A percentile compares a stretch with the other conserved stretches of the same genome.
Evolutionary conservation across 2,113 vertebrate species (phyloP).

Genomic region (Thermophis baileyi): DNA sequence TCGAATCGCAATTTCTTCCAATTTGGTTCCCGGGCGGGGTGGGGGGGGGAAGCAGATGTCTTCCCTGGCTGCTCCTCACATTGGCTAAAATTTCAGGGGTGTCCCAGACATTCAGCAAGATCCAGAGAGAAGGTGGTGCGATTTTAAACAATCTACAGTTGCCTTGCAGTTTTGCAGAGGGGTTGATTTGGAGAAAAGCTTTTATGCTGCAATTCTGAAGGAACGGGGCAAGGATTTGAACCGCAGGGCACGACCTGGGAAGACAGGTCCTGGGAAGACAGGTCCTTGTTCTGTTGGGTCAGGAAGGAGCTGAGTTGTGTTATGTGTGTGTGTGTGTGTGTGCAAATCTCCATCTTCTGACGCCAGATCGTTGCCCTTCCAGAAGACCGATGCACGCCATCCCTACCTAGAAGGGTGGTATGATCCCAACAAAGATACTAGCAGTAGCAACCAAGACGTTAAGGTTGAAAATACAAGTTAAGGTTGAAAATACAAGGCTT

Average conservation of each 20-base stretch:
- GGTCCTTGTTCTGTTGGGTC: background rate
- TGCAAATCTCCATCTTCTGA: background rate
- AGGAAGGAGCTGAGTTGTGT: background rate
- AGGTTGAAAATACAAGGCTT: background rate
- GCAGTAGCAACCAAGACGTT: background rate
- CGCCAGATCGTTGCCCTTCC: background rate
- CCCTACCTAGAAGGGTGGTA: background rate
- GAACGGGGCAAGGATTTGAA: background rate
- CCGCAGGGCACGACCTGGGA: background rate
- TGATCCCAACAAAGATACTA: background rate
- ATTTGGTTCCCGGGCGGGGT: accelerated
- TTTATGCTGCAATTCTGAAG: background rate
- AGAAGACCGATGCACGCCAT: background rate
- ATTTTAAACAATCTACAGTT: background rate
- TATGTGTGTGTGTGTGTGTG: too few relatives aligned
- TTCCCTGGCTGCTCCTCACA: background rate
- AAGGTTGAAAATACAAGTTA: too few relatives aligned
- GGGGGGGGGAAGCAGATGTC: background rate
- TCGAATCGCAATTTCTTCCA: too few relatives aligned
- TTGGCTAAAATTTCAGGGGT: background rate
- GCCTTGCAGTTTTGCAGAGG: background rate
- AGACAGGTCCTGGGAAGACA: too few relatives aligned
- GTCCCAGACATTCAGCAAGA: background rate
- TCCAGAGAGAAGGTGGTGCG: background rate
- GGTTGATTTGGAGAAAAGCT: accelerated